A percentile compares a stretch with the other conserved stretches of the same genome.
Evolutionary conservation across 2,888 invertebrate genomes (phyloP).

Genomic region (Acheta domesticus): DNA sequence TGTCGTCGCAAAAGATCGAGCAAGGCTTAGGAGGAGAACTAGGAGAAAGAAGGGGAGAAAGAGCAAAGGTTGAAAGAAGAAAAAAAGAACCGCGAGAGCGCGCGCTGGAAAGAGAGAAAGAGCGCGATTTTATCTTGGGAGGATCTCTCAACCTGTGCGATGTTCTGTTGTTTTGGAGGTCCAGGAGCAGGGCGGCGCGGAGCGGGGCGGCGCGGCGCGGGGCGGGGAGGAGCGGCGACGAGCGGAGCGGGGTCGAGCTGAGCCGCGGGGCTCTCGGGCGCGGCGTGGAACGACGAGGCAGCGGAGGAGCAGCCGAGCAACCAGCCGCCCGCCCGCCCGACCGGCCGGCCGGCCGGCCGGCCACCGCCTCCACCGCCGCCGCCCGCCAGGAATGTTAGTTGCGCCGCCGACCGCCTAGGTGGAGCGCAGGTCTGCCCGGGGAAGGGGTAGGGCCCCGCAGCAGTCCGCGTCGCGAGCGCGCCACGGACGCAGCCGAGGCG

Average conservation of each 20-base stretch:
- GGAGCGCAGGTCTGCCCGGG: background rate
- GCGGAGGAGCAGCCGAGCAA: background rate
- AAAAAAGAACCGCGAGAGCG: background rate
- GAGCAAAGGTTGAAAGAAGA: background rate
- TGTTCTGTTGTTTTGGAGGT: constrained; percentile 18
- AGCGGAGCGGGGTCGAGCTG: background rate
- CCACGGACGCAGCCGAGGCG: constrained; percentile 3
- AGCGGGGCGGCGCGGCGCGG: background rate
- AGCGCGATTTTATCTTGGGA: background rate
- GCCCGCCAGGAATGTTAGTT: constrained; percentile 11
- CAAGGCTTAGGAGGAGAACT: background rate
- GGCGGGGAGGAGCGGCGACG: background rate
- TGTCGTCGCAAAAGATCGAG: background rate
- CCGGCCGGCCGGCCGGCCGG: background rate
- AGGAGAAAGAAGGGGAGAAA: background rate
- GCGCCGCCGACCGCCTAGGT: background rate
- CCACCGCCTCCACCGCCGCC: background rate
- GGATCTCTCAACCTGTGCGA: constrained; percentile 6
- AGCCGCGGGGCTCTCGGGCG: background rate
- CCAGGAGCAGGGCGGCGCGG: background rate
- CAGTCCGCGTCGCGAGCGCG: background rate
- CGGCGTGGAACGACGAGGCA: background rate
- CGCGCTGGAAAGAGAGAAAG: background rate
- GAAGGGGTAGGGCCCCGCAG: constrained; percentile 18
- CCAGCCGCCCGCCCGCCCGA: background rate